phyloP scores from a whole-genome alignment of 1,140 invertebrate genomes.

The Brachionus koreanus region DNA sequence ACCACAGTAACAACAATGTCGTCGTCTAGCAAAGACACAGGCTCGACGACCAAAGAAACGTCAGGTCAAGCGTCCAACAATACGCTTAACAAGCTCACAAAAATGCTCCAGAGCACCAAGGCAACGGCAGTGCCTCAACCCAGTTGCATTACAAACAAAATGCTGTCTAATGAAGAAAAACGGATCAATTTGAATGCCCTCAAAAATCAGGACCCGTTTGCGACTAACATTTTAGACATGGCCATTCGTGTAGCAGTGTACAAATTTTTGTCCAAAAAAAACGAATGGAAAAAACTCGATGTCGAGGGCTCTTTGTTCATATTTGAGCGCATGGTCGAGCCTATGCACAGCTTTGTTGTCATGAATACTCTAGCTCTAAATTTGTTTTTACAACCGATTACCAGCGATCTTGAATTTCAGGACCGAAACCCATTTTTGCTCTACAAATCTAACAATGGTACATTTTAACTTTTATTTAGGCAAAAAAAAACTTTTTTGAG shows the following conservation, averaged over 20 bases:
- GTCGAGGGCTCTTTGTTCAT: constrained; percentile 41
- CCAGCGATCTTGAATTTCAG: constrained; percentile 39
- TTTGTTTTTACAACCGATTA: constrained; percentile 33
- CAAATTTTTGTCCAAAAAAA: constrained; percentile 43
- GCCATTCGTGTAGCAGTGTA: constrained; percentile 31
- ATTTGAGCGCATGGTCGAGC: constrained; percentile 44
- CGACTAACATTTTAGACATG: constrained; percentile 42
- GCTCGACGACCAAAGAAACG: background rate
- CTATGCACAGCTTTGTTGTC: constrained; percentile 42
- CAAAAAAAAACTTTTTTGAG: too few relatives aligned
- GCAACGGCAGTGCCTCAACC: background rate
- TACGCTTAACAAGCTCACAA: background rate
- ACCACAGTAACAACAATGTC: constrained; percentile 30
- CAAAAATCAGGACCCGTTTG: constrained; percentile 41
- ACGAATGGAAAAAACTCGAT: constrained; percentile 44
- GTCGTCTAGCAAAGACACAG: background rate
- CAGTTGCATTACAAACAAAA: constrained; percentile 26
- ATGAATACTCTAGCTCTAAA: constrained; percentile 43
- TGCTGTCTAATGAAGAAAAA: constrained; percentile 22
- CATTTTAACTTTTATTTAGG: background rate
- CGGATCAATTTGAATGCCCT: constrained; percentile 35
- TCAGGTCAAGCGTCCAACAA: background rate
- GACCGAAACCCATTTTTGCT: constrained; percentile 38
- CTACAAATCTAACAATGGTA: constrained; percentile 44
- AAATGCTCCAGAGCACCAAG: constrained; percentile 17